Base-by-base conservation (phyloP, 2,888 invertebrate species). In the Xanthostigma xanthostigma region DNA sequence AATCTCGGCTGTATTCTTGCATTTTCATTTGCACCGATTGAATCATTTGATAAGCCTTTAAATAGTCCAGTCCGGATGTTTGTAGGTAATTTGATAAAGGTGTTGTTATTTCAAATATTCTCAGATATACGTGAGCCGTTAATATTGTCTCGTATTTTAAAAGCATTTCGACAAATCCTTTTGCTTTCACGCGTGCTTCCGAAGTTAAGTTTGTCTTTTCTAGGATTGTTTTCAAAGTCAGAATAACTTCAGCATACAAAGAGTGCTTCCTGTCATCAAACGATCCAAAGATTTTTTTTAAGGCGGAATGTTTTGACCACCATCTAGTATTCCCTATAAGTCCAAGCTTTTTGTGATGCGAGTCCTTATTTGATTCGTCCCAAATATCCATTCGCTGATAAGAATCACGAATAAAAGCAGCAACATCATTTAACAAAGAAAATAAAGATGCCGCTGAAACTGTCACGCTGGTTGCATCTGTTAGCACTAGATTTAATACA, bases 401-500 rank as follows among this genome's bases (percentile, higher is more conserved):
- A 2, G 49, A 49, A 36, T 49, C 49, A 17, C 33, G 12, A 46
- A 49, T 38, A 17, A 49, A 49, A n/a, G n/a, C n/a, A n/a, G n/a
- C n/a, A n/a, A n/a, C n/a, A n/a, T n/a, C n/a, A 48, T 50, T 46
- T n/a, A 46, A 38, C n/a, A 53, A 36, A 27, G 13, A 43, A 38
- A 54, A 52, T 33, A 51, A 49, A 39, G 43, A 41, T 12, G 44
- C 33, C 8, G 43, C 44, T 13, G 8, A 6, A 13, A 49, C 39
- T 46, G 36, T 44, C 40, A 42, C 40, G n/a, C 44, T 45, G 44
- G 40, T 54, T 35, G 39, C 49, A 50, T 51, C 53, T 14, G 38
- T 44, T 34, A 54, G 41, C 11, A 53, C 53, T 2, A 55, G 39
- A 35, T 55, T 55, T 36, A 55, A 43, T 17, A 53, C 48, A 41